These are phyloP conservation scores for Carassius gibelio DNA, from an alignment of 2,113 vertebrate genomes.

Conservation along the genomic window DNA sequence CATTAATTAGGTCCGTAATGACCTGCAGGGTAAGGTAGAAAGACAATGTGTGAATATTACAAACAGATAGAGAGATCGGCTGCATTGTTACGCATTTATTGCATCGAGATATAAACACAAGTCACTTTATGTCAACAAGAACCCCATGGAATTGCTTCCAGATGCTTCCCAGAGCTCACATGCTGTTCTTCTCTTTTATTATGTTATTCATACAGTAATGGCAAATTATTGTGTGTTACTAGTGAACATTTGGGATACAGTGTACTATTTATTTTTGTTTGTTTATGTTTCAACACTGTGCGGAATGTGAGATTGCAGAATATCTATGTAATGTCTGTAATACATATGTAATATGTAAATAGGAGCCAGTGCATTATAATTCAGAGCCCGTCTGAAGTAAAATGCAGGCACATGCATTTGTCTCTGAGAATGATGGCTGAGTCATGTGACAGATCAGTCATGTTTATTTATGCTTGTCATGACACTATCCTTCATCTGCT, in stretches of 20 bases:
- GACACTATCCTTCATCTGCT: constrained; percentile 11
- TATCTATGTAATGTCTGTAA: too few relatives aligned
- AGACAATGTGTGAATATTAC: neutral
- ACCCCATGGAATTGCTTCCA: neutral
- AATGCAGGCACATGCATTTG: constrained; percentile 4
- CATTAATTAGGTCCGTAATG: neutral
- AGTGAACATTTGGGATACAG: neutral
- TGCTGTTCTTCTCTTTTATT: neutral
- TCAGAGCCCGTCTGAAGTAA: constrained; percentile 6
- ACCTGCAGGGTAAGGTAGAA: neutral
- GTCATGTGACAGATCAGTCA: constrained; percentile 38
- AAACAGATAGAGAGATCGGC: neutral
- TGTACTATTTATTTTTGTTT: neutral
- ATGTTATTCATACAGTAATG: neutral
- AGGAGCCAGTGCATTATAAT: constrained; percentile 14
- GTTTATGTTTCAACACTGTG: neutral
- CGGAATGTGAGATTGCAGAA: neutral
- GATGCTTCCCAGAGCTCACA: neutral
- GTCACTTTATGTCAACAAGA: neutral
- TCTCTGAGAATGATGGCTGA: constrained; percentile 19
- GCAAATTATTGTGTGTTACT: neutral
- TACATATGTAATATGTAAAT: neutral
- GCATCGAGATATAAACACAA: neutral
- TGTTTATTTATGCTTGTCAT: constrained; percentile 42
- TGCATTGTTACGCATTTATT: neutral